Base-by-base conservation (phyloP, 2,888 invertebrate genomes). In the Acronicta aceris region DNA sequence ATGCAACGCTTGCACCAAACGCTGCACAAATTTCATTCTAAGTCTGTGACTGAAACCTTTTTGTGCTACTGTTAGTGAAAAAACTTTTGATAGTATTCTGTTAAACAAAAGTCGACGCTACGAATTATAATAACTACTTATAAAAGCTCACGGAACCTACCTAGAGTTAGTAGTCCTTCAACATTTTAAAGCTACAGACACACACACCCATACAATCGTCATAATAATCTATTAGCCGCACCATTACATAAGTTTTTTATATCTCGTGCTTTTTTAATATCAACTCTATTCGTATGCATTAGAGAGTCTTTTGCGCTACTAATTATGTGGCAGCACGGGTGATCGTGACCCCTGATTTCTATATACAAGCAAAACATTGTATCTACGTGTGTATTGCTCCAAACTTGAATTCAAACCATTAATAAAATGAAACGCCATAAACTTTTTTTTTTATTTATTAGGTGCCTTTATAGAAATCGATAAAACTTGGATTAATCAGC, bases 271-370 rank as follows among this genome's bases (percentile, higher is more conserved):
- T 36, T 58, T 54, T 12, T 1, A 78, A 73, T 68, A 60, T 59
- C 54, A 54, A 71, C 66, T 71, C 53, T 83, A 76, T 6, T 0
- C 0, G n/a, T 1, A 16, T 5, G 5, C 0, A 5, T 33, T 67
- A 79, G 55, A 75, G 73, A 46, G 53, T 42, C 46, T 54, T 74
- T 79, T 70, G 5, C 30, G 25, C 50, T 40, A 59, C 12, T 17
- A 49, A 8, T 36, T 25, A 38, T 30, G 4, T 12, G 54, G 65
- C 38, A 59, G 41, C 49, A 70, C 66, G 54, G 60, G 65, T 65
- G 71, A 78, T 81, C 81, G 75, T 81, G 84, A 84, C 83, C 82
- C 86, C 84, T 86, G 83, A 82, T 81, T 84, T 75, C 76, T 81
- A 80, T 81, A 76, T 79, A 83, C 80, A 84, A 75, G 84, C 84